These are phyloP conservation scores for Lasioglossum marginatum DNA, from an alignment of 2,888 invertebrate species.

Conservation along the genomic window DNA sequence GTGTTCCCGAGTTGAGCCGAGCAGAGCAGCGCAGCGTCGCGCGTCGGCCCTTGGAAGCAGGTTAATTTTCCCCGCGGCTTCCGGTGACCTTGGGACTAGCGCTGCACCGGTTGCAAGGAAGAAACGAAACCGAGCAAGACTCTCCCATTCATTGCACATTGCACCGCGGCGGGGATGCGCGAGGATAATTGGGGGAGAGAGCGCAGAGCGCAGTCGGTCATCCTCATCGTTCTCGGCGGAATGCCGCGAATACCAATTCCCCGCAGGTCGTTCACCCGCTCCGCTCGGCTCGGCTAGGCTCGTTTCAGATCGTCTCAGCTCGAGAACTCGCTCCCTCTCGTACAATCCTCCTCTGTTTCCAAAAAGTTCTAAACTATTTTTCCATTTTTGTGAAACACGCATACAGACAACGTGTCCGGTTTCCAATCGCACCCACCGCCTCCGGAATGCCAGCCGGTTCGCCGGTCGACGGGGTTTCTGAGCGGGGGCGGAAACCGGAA, in stretches of 20 bases:
- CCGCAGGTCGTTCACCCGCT: slow-evolving; percentile 71
- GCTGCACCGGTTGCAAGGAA: slow-evolving; percentile 19
- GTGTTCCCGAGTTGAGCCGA: slow-evolving; percentile 29
- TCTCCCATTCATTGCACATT: slow-evolving; percentile 63
- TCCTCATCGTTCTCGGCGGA: slow-evolving; percentile 72
- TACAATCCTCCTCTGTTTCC: not conserved
- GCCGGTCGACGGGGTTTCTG: not conserved
- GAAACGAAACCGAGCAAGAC: slow-evolving; percentile 45
- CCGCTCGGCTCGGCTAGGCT: slow-evolving; percentile 30
- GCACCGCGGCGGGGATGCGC: slow-evolving; percentile 31
- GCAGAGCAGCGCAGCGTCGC: not conserved
- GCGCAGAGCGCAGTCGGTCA: slow-evolving; percentile 62
- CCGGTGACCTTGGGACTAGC: slow-evolving; percentile 65
- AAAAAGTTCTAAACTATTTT: slow-evolving; percentile 26
- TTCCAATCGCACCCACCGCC: not conserved
- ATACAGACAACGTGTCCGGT: not conserved
- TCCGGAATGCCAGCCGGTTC: not conserved
- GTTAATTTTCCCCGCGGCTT: slow-evolving; percentile 56
- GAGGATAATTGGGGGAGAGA: slow-evolving; percentile 61
- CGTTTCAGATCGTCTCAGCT: slow-evolving; percentile 8
- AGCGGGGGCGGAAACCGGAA: slow-evolving; percentile 28
- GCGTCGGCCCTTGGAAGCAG: slow-evolving; percentile 25
- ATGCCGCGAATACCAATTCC: slow-evolving; percentile 76
- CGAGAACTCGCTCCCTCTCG: slow-evolving; percentile 20
- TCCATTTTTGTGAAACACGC: not conserved